phyloP scores from a whole-genome alignment of 2,113 vertebrate genomes.

The Oncorhynchus gorbuscha region DNA sequence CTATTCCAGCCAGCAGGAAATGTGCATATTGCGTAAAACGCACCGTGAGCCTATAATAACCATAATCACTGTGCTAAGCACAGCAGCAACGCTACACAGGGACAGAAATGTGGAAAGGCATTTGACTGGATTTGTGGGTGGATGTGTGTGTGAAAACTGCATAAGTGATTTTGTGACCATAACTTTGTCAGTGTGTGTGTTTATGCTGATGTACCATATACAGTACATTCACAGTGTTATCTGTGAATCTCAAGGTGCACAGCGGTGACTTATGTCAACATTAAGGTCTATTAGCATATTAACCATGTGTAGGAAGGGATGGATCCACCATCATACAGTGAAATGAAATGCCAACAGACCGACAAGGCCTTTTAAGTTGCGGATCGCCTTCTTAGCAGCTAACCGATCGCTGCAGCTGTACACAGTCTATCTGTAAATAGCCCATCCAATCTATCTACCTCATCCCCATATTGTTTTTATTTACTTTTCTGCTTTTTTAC shows the following conservation, averaged over 20 bases:
- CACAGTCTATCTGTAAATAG: no score
- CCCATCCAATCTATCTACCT: no score
- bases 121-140: background rate
- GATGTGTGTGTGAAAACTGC: background rate
- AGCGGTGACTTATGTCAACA: slow-evolving; percentile 48
- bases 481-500: no score
- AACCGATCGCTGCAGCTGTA: no score
- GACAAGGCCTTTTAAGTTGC: slow-evolving; percentile 25
- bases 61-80: slow-evolving; percentile 15
- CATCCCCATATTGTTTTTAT: no score
- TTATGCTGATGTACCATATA: background rate
- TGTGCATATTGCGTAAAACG: slow-evolving; percentile 60
- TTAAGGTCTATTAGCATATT: slow-evolving; percentile 52
- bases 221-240: slow-evolving; percentile 22
- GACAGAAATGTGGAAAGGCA: background rate
- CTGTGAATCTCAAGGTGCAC: slow-evolving; percentile 27
- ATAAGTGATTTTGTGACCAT: background rate
- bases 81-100: background rate
- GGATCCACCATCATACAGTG: slow-evolving; percentile 27
- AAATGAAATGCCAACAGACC: slow-evolving; percentile 60
- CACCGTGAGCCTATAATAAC: slow-evolving; percentile 4
- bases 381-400: background rate
- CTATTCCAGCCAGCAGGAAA: slow-evolving; percentile 58
- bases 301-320: slow-evolving; percentile 10
- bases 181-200: background rate